These are phyloP conservation scores for Alouatta palliata DNA, from an alignment of 2,113 vertebrate species.

Conservation along the genomic window DNA sequence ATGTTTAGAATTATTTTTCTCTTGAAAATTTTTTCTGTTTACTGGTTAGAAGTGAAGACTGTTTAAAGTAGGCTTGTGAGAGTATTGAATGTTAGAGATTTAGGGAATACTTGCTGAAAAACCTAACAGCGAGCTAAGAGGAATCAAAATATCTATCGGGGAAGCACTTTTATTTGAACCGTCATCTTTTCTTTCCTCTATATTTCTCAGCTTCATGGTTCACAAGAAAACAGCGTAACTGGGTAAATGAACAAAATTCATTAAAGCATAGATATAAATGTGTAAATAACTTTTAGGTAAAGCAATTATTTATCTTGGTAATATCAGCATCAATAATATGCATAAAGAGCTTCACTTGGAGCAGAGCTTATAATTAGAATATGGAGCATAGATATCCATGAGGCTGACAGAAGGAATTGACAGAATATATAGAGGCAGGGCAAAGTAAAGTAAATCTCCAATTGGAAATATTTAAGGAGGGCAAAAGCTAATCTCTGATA, in stretches of 20 bases:
- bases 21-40: neutral
- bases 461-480: neutral
- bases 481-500: neutral
- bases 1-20: neutral
- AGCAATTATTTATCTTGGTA: neutral
- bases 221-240: neutral
- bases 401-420: neutral
- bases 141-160: neutral
- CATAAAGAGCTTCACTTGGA: neutral
- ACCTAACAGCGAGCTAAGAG: neutral
- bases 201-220: neutral
- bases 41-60: neutral
- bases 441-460: neutral
- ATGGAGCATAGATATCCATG: neutral
- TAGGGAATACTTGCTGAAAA: neutral
- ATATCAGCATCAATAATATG: neutral
- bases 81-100: neutral
- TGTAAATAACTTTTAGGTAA: neutral
- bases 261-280: neutral
- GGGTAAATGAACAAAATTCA: neutral
- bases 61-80: neutral
- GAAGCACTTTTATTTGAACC: neutral
- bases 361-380: neutral
- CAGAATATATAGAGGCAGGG: neutral
- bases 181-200: neutral